These are phyloP conservation scores for Nomia melanderi DNA, from an alignment of 1,140 invertebrate genomes.

Conservation along the genomic window DNA sequence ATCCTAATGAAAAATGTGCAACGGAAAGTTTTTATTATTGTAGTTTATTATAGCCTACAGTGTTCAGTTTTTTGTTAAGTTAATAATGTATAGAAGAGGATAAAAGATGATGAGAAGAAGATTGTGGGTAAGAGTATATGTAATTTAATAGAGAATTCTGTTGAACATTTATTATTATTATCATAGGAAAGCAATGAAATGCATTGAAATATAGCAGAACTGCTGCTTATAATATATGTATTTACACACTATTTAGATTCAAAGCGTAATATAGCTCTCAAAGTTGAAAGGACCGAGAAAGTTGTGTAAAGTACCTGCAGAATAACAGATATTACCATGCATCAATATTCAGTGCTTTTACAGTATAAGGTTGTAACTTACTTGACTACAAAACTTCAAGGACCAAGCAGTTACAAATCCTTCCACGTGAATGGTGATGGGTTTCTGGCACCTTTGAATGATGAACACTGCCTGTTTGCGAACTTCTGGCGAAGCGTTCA, in stretches of 20 bases:
- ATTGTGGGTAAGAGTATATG: neutral
- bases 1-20: no score
- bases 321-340: neutral
- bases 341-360: neutral
- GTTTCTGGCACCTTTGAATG: conserved; percentile 52
- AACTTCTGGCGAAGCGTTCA: neutral
- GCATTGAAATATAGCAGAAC: neutral
- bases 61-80: neutral
- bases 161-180: neutral
- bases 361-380: conserved; percentile 9
- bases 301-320: conserved; percentile 52
- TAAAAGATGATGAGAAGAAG: neutral
- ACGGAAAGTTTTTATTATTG: neutral
- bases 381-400: conserved; percentile 50
- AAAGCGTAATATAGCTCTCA: conserved; percentile 13
- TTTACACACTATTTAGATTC: no score
- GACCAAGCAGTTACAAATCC: conserved; percentile 46
- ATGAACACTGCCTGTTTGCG: conserved; percentile 32
- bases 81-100: neutral
- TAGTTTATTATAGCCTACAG: no score
- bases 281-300: conserved; percentile 48
- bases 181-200: neutral
- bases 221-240: no score
- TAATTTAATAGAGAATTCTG: neutral
- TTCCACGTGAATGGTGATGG: conserved; percentile 19